Evolutionary conservation across 2,888 invertebrate genomes (phyloP).

Genomic region (Auanema sp.): DNA sequence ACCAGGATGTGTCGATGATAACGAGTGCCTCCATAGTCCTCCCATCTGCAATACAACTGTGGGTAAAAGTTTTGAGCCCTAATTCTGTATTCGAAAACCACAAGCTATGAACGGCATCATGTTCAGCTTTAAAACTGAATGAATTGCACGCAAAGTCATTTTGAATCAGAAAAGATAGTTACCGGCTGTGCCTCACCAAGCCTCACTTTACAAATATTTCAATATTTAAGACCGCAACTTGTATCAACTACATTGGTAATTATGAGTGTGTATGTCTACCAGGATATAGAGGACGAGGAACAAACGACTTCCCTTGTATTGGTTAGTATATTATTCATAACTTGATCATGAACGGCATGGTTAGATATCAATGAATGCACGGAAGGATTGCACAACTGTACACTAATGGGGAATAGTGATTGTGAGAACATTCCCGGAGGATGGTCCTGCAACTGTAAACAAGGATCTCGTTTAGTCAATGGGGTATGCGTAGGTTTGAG

Average conservation of each 20-base stretch:
- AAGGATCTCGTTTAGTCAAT: neutral
- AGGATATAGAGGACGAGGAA: slow-evolving; percentile 15
- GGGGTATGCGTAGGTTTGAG: neutral
- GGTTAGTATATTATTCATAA: neutral
- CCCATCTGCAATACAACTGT: neutral
- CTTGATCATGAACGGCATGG: too few relatives aligned
- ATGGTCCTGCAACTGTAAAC: neutral
- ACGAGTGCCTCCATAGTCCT: neutral
- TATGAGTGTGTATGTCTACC: slow-evolving; percentile 9
- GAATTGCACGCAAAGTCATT: neutral
- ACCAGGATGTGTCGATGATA: neutral
- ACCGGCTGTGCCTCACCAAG: too few relatives aligned
- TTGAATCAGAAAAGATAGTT: too few relatives aligned
- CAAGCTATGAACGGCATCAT: neutral
- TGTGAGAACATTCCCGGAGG: too few relatives aligned
- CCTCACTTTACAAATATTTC: slow-evolving; percentile 5
- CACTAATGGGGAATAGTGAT: too few relatives aligned
- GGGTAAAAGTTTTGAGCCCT: neutral
- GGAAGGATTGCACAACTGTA: too few relatives aligned
- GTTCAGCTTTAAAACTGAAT: neutral
- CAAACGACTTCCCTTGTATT: slow-evolving; percentile 8
- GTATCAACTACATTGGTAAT: slow-evolving; percentile 10
- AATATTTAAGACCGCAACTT: slow-evolving; percentile 1
- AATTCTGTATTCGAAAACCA: neutral
- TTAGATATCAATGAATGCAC: too few relatives aligned